phyloP scores from a whole-genome alignment of 2,113 vertebrate species.

The Boulengeromyrus knoepffleri region DNA sequence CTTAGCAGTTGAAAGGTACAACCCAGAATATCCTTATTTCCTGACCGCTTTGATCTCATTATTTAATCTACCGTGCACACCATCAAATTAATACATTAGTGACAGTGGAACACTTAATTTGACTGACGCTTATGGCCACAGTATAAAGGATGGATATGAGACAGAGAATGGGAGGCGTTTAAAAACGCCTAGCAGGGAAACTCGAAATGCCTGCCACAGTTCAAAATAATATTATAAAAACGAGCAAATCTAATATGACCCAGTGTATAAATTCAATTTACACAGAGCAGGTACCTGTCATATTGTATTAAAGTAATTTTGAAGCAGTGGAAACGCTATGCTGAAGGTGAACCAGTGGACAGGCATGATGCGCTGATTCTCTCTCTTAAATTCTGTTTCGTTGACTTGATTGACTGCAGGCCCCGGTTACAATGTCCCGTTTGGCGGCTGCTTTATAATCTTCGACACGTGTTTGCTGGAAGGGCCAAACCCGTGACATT shows the following conservation, averaged over 20 bases:
- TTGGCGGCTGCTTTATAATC: background rate
- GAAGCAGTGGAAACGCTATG: slow-evolving; percentile 11
- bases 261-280: slow-evolving; percentile 23
- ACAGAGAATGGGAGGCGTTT: background rate
- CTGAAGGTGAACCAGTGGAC: background rate
- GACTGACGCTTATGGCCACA: background rate
- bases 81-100: background rate
- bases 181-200: slow-evolving; percentile 14
- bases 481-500: slow-evolving; percentile 11
- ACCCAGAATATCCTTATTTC: background rate
- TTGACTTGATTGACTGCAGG: background rate
- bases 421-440: background rate
- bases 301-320: slow-evolving; percentile 22
- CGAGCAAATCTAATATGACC: slow-evolving; percentile 14
- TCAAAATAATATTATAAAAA: slow-evolving; percentile 15
- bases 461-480: background rate
- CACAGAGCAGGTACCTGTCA: slow-evolving; percentile 17
- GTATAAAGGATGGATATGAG: background rate
- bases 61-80: background rate
- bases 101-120: background rate
- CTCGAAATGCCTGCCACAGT: background rate
- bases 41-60: slow-evolving; percentile 2
- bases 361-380: background rate
- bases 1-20: background rate
- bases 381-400: background rate